Evolutionary conservation across 2,888 invertebrate genomes (phyloP).

Genomic region (Orchesella flavescens): DNA sequence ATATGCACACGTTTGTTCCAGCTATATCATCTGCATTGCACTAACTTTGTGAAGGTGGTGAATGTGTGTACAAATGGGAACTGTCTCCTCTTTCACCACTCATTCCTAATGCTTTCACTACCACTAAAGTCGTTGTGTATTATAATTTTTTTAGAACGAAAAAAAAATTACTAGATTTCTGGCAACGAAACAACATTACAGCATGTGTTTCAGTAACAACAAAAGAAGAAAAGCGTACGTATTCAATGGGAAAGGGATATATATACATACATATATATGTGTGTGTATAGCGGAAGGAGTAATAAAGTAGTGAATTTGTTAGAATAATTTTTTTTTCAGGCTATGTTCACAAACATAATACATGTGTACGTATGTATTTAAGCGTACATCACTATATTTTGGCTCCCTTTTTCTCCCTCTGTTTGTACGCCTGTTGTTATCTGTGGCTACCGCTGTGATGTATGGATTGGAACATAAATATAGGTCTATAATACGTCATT

Average conservation of each 20-base stretch:
- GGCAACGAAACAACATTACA: constrained; percentile 23
- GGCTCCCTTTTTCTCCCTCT: too few species aligned
- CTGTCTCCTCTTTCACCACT: neutral
- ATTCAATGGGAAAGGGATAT: neutral
- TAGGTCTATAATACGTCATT: too few species aligned
- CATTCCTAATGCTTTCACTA: neutral
- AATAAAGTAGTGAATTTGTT: neutral
- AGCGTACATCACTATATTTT: too few species aligned
- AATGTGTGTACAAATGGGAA: neutral
- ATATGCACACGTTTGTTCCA: neutral
- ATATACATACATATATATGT: too few species aligned
- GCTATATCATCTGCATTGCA: neutral
- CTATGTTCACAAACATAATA: constrained; percentile 8
- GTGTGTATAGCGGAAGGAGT: neutral
- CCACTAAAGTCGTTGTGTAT: neutral
- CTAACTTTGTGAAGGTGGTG: neutral
- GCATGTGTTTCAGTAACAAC: neutral
- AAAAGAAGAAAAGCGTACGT: constrained; percentile 11
- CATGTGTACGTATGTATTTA: neutral
- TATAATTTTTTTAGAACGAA: neutral
- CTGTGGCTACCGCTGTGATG: too few species aligned
- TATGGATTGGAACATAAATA: too few species aligned
- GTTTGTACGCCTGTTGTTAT: too few species aligned
- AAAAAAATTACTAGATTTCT: constrained; percentile 21
- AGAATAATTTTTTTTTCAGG: constrained; percentile 1